phyloP scores from a whole-genome alignment of 2,888 invertebrate genomes.

The Leucania comma region DNA sequence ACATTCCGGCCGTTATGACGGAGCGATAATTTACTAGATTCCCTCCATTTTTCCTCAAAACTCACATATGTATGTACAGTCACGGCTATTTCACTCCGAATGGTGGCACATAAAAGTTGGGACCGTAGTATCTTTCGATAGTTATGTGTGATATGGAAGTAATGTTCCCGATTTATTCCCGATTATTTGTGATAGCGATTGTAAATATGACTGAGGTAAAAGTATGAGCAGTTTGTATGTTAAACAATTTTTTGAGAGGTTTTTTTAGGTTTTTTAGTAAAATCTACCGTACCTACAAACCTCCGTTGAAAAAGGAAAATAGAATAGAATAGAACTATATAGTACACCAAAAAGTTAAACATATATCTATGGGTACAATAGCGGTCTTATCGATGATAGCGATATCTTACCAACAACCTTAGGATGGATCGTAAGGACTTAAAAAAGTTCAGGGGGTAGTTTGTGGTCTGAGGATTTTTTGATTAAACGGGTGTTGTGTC shows the following conservation, averaged over 20 bases:
- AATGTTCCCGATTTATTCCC: slow-evolving; percentile 39
- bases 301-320: too few relatives aligned
- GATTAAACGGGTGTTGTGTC: too few relatives aligned
- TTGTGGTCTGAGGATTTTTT: too few relatives aligned
- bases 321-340: too few relatives aligned
- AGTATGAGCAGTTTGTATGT: slow-evolving; percentile 47
- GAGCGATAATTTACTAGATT: slow-evolving; percentile 71
- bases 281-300: too few relatives aligned
- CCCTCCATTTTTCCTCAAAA: slow-evolving; percentile 51
- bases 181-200: slow-evolving; percentile 48
- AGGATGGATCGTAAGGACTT: too few relatives aligned
- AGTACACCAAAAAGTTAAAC: too few relatives aligned
- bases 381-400: too few relatives aligned
- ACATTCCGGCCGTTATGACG: slow-evolving; percentile 71
- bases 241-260: slow-evolving; percentile 19
- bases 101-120: slow-evolving; percentile 50
- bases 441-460: too few relatives aligned
- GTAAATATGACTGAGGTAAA: slow-evolving; percentile 52
- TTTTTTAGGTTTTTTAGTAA: too few relatives aligned
- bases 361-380: too few relatives aligned
- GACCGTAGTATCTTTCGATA: slow-evolving; percentile 53
- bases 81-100: slow-evolving; percentile 44
- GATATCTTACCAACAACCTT: too few relatives aligned
- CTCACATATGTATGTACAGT: slow-evolving; percentile 52
- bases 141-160: slow-evolving; percentile 50